phyloP scores from a whole-genome alignment of 2,113 vertebrate species.

The Poecile atricapillus region DNA sequence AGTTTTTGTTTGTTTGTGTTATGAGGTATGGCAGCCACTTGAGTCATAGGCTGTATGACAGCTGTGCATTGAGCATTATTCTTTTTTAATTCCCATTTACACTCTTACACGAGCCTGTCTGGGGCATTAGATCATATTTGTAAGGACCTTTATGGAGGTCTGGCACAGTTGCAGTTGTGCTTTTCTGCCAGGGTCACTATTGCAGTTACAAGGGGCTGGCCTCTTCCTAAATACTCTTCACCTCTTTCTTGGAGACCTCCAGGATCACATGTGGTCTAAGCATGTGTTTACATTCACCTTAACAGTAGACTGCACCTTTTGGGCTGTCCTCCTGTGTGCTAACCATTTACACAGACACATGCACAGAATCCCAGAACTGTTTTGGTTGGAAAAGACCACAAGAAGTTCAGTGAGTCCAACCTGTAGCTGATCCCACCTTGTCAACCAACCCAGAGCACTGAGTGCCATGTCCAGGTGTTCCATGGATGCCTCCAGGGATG shows the following conservation, averaged over 20 bases:
- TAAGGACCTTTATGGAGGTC: background rate
- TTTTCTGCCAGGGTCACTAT: background rate
- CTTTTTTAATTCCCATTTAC: background rate
- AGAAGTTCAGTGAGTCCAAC: background rate
- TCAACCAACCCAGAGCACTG: background rate
- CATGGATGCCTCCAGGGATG: background rate
- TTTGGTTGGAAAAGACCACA: background rate
- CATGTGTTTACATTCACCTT: background rate
- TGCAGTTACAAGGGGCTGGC: background rate
- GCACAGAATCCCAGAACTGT: background rate
- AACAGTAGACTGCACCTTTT: background rate
- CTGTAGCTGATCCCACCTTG: background rate
- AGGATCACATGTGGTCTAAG: background rate
- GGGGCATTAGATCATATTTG: background rate
- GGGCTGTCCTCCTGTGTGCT: background rate
- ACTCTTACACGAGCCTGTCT: background rate
- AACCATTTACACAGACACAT: rapidly evolving
- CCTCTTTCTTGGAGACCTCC: background rate
- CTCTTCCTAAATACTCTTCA: background rate
- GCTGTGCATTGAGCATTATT: background rate
- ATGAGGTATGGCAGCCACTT: background rate
- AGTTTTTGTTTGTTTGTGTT: background rate
- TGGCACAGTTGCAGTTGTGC: background rate
- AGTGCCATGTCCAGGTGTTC: background rate
- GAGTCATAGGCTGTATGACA: background rate